A percentile compares a stretch with the other conserved stretches of the same genome.
These are phyloP conservation scores for Nephrotoma flavescens DNA, from an alignment of 2,888 invertebrate species.

Conservation along the genomic window DNA sequence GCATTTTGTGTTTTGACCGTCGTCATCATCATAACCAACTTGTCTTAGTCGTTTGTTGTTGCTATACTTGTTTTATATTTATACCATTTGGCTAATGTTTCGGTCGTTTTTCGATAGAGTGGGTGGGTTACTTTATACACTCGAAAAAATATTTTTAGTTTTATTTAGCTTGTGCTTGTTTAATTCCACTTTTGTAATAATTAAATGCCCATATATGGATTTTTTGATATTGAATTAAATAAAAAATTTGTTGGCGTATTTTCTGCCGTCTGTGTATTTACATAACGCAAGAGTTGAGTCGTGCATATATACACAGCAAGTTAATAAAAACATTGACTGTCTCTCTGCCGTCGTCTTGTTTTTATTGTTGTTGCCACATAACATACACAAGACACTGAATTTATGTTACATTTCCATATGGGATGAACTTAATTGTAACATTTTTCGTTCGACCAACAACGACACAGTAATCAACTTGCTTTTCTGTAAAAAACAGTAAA, in stretches of 20 bases:
- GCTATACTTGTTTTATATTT: neutral
- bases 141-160: no score
- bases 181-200: neutral
- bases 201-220: neutral
- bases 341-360: neutral
- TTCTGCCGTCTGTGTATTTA: neutral
- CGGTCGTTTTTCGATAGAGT: neutral
- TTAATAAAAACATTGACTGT: no score
- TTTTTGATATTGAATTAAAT: neutral
- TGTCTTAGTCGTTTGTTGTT: neutral
- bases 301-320: neutral
- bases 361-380: neutral
- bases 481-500: neutral
- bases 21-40: neutral
- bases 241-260: neutral
- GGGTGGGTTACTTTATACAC: neutral
- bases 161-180: neutral
- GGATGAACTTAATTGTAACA: neutral
- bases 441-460: neutral
- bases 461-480: neutral
- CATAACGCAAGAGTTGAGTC: neutral
- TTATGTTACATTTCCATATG: neutral
- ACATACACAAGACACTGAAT: neutral
- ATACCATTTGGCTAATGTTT: neutral
- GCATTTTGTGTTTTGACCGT: neutral